phyloP scores from a whole-genome alignment of 2,797 vertebrate genomes.

The Peromyscus attwateri region DNA sequence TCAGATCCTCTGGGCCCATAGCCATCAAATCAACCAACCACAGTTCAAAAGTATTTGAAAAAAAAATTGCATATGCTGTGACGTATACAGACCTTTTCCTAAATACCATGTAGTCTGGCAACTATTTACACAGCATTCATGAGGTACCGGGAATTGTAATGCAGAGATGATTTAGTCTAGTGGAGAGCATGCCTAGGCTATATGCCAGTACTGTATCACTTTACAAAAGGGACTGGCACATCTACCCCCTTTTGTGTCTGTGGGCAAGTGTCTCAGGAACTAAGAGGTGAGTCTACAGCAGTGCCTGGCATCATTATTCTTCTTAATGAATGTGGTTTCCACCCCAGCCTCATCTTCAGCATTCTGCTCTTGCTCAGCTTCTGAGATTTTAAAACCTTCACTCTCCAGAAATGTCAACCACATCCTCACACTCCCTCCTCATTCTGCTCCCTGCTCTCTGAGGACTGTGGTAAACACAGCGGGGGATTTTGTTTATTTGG shows the following conservation, averaged over 20 bases:
- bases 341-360: background rate
- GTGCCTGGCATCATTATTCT: background rate
- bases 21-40: background rate
- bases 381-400: background rate
- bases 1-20: background rate
- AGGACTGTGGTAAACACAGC: background rate
- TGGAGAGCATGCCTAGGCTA: background rate
- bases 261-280: background rate
- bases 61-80: background rate
- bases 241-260: background rate
- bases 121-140: background rate
- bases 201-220: background rate
- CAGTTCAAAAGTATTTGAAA: background rate
- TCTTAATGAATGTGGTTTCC: background rate
- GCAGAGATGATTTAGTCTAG: background rate
- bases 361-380: background rate
- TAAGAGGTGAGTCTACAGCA: background rate
- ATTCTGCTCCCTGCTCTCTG: background rate
- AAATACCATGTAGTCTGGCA: background rate
- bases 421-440: background rate
- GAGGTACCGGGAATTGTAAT: background rate
- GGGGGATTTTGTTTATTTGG: background rate
- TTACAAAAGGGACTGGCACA: background rate
- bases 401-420: background rate
- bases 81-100: background rate